Conservation (phyloP, 1,140 invertebrate species). For the Mamestra configurata region DNA sequence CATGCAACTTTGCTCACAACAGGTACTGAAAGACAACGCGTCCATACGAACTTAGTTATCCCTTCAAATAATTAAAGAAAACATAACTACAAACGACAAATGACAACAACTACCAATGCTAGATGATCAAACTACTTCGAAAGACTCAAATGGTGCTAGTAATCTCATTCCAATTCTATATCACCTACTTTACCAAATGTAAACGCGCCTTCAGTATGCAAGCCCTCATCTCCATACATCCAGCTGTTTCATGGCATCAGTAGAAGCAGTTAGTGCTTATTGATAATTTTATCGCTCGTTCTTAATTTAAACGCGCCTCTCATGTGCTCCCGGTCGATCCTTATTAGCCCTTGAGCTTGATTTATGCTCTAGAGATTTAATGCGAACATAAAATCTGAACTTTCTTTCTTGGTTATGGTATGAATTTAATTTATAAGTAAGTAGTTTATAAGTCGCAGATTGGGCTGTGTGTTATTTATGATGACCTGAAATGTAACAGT, state of each 20-base stretch:
- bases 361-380: conserved; percentile 30
- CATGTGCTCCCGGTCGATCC: conserved; percentile 26
- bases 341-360: conserved; percentile 42
- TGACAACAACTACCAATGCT: no score
- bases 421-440: neutral
- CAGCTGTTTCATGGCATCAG: conserved; percentile 13
- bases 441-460: no score
- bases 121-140: no score
- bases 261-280: conserved; percentile 38
- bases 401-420: conserved; percentile 11
- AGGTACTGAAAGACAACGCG: neutral
- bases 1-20: neutral
- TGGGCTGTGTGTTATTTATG: no score
- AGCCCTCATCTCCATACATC: conserved; percentile 11
- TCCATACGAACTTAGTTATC: no score
- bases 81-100: no score
- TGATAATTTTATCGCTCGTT: conserved; percentile 41
- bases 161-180: neutral
- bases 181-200: neutral
- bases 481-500: no score
- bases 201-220: neutral
- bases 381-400: neutral
- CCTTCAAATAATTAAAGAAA: no score
- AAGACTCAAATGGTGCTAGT: neutral
- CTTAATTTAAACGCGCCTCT: conserved; percentile 40